A percentile compares a stretch with the other conserved stretches of the same genome.
Conservation (phyloP, 2,888 invertebrate genomes). For the Xylophagus ater region DNA sequence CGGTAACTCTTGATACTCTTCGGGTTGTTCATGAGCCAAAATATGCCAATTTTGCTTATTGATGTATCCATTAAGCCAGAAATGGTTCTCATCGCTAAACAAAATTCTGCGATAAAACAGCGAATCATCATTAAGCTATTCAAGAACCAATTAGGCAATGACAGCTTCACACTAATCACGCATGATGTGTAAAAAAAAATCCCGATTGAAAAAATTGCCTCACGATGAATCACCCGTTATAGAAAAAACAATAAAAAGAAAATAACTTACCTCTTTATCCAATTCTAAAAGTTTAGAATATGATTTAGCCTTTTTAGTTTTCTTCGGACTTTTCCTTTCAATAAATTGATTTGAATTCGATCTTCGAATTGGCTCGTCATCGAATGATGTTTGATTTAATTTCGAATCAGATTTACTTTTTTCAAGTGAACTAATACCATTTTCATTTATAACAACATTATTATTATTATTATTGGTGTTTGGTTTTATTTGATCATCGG, state of each 20-base stretch:
- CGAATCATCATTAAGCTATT: too few relatives aligned
- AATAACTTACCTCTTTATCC: constrained; percentile 39
- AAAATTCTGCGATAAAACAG: too few relatives aligned
- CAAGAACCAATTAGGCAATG: too few relatives aligned
- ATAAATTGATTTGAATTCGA: constrained; percentile 47
- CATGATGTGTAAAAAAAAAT: too few relatives aligned
- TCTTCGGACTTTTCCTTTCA: constrained; percentile 34
- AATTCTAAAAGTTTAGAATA: constrained; percentile 45
- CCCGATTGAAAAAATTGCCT: too few relatives aligned
- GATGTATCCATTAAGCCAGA: too few relatives aligned
- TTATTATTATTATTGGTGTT: constrained; percentile 14
- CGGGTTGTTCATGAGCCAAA: too few relatives aligned
- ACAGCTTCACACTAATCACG: too few relatives aligned
- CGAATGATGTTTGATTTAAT: constrained; percentile 38
- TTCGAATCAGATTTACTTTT: constrained; percentile 59
- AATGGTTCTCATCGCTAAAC: too few relatives aligned
- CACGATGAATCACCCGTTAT: too few relatives aligned
- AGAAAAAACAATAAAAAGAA: neutral
- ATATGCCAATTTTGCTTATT: too few relatives aligned
- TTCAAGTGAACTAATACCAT: constrained; percentile 38
- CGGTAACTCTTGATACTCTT: too few relatives aligned
- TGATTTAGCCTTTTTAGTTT: constrained; percentile 47
- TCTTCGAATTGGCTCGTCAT: constrained; percentile 41
- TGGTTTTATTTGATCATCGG: constrained; percentile 14
- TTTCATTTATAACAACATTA: constrained; percentile 18